Base-by-base conservation (phyloP, 2,113 vertebrate species). In the Galemys pyrenaicus region DNA sequence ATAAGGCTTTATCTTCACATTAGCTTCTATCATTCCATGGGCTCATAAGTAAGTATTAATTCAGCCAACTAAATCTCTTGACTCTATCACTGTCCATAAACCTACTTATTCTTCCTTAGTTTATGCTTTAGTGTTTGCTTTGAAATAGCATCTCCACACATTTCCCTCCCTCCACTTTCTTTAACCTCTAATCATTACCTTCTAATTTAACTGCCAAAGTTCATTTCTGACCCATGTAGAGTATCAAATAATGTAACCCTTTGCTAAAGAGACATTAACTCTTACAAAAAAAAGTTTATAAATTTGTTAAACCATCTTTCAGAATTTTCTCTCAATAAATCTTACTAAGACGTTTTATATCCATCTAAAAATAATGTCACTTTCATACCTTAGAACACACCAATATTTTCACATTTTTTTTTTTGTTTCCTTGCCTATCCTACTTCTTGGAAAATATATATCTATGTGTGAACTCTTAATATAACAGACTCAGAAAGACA, bases 21-120 rank as follows among this genome's bases (percentile, higher is more conserved):
- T 51, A 67, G 26, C 1, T 35, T 62, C 30, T 82, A 39, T 87
- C 35, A 44, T 81, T 86, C 26, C 17, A 62, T 24, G 4, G 81
- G 35, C 28, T 68, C 6, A 35, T 22, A 73, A 80, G 22, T 19
- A 86, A 80, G 65, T 78, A 71, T 79, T 49, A 70, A 78, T 73
- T 26, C 24, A 70, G 3, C 49, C 58, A 80, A 58, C 8, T 56
- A 49, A 79, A 41, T 62, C 26, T 67, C 56, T 77, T 81, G 7
- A 62, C 12, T 39, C 4, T 0, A 30, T 26, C 49, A 67, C n/a
- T n/a, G 54, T 77, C 37, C 51, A 87, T 32, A 54, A 32, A 46
- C 2, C 5, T 16, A 67, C 6, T 75, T 68, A 49, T 65, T 54
- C 10, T 26, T 80, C 8, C 17, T 65, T 37, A 78, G 41, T n/a